Percentiles rank a stretch among this genome's conserved stretches.
Conservation (phyloP, 2,888 invertebrate genomes). For the Liopterus haemorrhoidalis region DNA sequence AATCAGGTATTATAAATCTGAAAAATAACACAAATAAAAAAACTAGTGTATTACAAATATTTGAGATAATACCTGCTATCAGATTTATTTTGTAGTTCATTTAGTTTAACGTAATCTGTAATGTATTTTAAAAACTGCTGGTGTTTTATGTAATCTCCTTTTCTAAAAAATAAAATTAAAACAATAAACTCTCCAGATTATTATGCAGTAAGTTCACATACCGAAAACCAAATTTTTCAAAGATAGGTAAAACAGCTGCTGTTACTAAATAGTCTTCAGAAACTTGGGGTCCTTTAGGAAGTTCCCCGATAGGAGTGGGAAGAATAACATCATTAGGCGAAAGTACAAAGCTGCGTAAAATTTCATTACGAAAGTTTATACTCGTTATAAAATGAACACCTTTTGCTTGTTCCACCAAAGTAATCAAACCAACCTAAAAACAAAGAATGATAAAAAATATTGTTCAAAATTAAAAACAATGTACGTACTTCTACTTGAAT, state of each 20-base stretch:
- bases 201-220: conserved; percentile 34
- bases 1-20: conserved; percentile 54
- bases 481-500: not conserved
- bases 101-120: conserved; percentile 64
- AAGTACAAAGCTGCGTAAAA: too few relatives aligned
- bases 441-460: conserved; percentile 9
- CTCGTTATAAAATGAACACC: conserved; percentile 75
- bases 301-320: too few relatives aligned
- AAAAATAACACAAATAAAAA: too few relatives aligned
- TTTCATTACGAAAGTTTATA: too few relatives aligned
- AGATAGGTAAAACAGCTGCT: conserved; percentile 57
- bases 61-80: too few relatives aligned
- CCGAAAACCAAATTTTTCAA: conserved; percentile 54
- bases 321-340: too few relatives aligned
- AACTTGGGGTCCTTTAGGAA: too few relatives aligned
- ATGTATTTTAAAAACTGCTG: conserved; percentile 58
- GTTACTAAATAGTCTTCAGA: conserved; percentile 66
- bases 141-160: conserved; percentile 57
- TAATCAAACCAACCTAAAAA: conserved; percentile 54
- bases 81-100: too few relatives aligned
- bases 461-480: conserved; percentile 19
- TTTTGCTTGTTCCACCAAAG: conserved; percentile 61
- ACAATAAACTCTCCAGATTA: not conserved
- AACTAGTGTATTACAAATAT: too few relatives aligned
- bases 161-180: conserved; percentile 32